Evolutionary conservation across 2,888 invertebrate species (phyloP).

Genomic region (Sicus ferrugineus): DNA sequence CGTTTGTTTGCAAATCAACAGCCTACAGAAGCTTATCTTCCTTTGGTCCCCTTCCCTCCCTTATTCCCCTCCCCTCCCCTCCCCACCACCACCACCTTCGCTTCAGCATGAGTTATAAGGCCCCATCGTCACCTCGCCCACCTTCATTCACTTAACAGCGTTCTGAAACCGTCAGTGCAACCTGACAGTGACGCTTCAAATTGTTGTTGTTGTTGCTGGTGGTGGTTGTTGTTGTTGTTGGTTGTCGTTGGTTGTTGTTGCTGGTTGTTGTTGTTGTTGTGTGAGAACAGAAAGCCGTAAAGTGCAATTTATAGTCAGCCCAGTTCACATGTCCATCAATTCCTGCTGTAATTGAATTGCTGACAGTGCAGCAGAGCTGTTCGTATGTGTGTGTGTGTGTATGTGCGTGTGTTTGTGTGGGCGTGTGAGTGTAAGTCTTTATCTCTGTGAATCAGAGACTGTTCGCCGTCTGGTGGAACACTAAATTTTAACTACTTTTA

Average conservation of each 20-base stretch:
- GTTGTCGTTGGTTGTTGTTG: no score
- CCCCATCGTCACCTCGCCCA: neutral
- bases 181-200: no score
- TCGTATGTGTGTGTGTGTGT: neutral
- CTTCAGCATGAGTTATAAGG: slow-evolving; percentile 8
- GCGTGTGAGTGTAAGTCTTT: neutral
- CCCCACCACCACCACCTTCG: neutral
- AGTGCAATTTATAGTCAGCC: slow-evolving; percentile 27
- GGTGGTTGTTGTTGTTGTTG: neutral
- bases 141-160: neutral
- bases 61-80: neutral
- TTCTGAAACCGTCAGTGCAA: no score
- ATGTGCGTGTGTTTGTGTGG: neutral
- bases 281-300: neutral
- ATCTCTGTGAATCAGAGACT: no score
- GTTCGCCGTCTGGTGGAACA: no score
- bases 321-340: slow-evolving; percentile 19
- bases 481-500: neutral
- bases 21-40: neutral
- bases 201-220: neutral
- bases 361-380: slow-evolving; percentile 8
- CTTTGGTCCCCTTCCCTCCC: no score
- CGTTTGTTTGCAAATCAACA: slow-evolving; percentile 8
- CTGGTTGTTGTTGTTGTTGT: neutral
- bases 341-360: slow-evolving; percentile 28